A percentile compares a stretch with the other conserved stretches of the same genome.
These are phyloP conservation scores for Pipistrellus pipistrellus DNA, from an alignment of 2,797 vertebrate genomes.

Conservation along the genomic window DNA sequence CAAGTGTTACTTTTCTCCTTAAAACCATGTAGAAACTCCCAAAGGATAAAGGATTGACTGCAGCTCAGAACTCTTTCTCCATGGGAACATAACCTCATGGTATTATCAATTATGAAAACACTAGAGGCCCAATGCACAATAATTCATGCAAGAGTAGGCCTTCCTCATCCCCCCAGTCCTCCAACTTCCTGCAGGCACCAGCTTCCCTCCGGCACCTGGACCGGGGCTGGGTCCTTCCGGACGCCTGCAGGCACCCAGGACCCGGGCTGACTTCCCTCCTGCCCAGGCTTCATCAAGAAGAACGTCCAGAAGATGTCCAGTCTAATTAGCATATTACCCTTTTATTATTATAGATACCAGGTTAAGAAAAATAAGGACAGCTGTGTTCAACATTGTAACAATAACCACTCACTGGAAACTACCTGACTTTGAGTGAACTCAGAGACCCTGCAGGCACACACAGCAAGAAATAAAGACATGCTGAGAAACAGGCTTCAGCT, in stretches of 20 bases:
- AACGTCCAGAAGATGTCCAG: no score
- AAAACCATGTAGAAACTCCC: constrained; percentile 1
- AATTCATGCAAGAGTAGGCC: no score
- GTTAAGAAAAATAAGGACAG: constrained; percentile 42
- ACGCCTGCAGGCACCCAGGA: no score
- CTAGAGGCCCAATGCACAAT: no score
- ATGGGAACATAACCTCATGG: neutral
- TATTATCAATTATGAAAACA: neutral
- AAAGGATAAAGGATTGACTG: neutral
- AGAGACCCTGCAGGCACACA: neutral
- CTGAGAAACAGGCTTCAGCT: neutral
- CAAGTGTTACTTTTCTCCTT: constrained; percentile 4
- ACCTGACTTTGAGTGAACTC: neutral
- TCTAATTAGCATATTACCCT: no score
- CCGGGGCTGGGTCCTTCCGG: no score
- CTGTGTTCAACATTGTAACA: neutral
- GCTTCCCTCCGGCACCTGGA: no score
- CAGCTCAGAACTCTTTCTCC: neutral
- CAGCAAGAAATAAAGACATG: neutral
- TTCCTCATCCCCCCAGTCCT: no score
- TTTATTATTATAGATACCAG: neutral
- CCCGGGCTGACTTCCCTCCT: no score
- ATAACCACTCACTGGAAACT: neutral
- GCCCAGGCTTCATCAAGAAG: no score
- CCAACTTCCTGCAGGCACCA: no score